Evolutionary conservation across 1,140 invertebrate species (phyloP), one percentile per base, ranked within the genome.

Genomic region (Ceratina calcarata): DNA sequence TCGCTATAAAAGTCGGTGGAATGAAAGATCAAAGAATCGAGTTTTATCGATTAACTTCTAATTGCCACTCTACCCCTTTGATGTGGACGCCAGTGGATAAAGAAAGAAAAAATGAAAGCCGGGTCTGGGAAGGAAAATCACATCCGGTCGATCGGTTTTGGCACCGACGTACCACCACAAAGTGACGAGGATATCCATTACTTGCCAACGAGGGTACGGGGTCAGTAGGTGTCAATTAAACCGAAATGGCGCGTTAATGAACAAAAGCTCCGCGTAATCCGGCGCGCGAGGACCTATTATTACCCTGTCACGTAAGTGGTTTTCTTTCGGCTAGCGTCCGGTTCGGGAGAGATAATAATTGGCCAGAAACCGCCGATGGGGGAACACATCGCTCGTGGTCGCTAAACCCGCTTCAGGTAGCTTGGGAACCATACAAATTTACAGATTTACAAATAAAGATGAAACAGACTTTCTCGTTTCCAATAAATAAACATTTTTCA

Each of bases 171-270:
- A 20, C 32, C 61, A 24, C 37, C 81, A 58, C 66, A 83, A 87
- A 87, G 85, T 78, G 88, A 88, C 81, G 86, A 84, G 74, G 85
- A 84, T 87, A 90, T 89, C 84, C 85, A 88, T 90, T 88, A 89
- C 87, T 78, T 67, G 68, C 27, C 76, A 60, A 78, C 22, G 68
- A 27, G 49, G 32, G 22, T 20, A 74, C 68, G 79, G 80, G 87
- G 86, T 90, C 89, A 90, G 81, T 45, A 90, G 90, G 90, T 89
- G 89, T 90, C 89, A 91, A 91, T 91, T 92, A 91, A 90, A 90
- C 83, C 80, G 84, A 91, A 90, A 90, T 91, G 87, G 89, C 85
- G 72, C 82, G 85, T 85, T 92, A 91, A 91, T 91, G 90, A 91
- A 90, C 90, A 88, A 91, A 90, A 90, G 89, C 86, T 73, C 45